These are phyloP conservation scores for Notiomystis cincta DNA, from an alignment of 2,113 vertebrate genomes.

Conservation along the genomic window DNA sequence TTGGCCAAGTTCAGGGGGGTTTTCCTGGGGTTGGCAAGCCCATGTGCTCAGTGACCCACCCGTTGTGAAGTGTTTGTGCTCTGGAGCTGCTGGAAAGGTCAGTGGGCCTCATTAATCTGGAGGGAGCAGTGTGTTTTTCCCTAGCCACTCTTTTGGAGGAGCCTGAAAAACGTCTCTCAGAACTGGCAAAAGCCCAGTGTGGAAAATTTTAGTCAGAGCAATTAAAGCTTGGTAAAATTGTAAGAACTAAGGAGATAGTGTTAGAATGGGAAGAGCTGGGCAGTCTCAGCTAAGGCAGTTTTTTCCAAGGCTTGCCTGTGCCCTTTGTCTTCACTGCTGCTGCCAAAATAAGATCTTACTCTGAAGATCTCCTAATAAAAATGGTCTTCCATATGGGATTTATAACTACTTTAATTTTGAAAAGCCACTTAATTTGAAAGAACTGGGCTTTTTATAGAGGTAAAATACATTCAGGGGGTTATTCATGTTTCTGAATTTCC, in stretches of 20 bases:
- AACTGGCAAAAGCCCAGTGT: background rate
- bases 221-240: background rate
- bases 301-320: background rate
- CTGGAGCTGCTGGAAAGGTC: background rate
- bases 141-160: background rate
- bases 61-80: background rate
- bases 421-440: background rate
- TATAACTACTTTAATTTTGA: background rate
- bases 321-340: background rate
- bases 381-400: background rate
- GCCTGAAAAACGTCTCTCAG: background rate
- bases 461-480: background rate
- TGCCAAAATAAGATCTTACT: background rate
- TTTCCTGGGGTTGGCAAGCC: background rate
- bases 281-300: background rate
- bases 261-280: background rate
- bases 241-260: background rate
- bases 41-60: background rate
- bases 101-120: constrained; percentile 13
- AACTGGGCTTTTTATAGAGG: background rate
- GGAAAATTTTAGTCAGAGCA: constrained; percentile 28
- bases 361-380: constrained; percentile 8
- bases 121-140: background rate
- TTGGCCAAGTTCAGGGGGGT: background rate
- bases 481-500: background rate